A percentile compares a stretch with the other conserved stretches of the same genome.
phyloP scores from a whole-genome alignment of 2,888 invertebrate genomes.

The Drosophila tanythrix region DNA sequence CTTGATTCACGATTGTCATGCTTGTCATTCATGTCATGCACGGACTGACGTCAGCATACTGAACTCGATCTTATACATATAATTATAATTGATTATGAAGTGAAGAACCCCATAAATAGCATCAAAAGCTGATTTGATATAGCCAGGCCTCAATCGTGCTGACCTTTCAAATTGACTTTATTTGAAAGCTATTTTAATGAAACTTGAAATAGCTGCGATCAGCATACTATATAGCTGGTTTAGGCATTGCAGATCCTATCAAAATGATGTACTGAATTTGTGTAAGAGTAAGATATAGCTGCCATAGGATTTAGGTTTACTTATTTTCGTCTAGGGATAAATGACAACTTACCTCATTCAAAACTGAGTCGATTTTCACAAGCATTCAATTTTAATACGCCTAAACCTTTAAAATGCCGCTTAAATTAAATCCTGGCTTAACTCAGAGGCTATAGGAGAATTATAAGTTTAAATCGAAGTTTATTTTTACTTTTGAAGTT shows the following conservation, averaged over 20 bases:
- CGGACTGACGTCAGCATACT: constrained; percentile 31
- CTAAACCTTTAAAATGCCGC: neutral
- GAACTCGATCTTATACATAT: constrained; percentile 10
- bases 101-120: neutral
- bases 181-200: neutral
- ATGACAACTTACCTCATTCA: neutral
- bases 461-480: neutral
- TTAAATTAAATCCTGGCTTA: neutral
- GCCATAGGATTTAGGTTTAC: neutral
- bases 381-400: neutral
- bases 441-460: neutral
- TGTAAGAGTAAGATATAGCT: neutral
- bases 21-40: constrained; percentile 24
- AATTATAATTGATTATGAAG: neutral
- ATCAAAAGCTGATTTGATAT: neutral
- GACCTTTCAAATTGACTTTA: neutral
- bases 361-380: neutral
- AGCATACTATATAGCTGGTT: neutral
- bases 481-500: neutral
- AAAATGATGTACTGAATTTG: neutral
- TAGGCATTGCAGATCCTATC: neutral
- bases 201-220: neutral
- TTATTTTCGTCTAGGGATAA: rapidly evolving
- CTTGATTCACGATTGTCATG: constrained; percentile 8
- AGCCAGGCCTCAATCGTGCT: neutral